Percentiles rank a stretch among this genome's conserved stretches.
phyloP scores from a whole-genome alignment of 2,888 invertebrate genomes.

The Chalcosyrphus nemorum region DNA sequence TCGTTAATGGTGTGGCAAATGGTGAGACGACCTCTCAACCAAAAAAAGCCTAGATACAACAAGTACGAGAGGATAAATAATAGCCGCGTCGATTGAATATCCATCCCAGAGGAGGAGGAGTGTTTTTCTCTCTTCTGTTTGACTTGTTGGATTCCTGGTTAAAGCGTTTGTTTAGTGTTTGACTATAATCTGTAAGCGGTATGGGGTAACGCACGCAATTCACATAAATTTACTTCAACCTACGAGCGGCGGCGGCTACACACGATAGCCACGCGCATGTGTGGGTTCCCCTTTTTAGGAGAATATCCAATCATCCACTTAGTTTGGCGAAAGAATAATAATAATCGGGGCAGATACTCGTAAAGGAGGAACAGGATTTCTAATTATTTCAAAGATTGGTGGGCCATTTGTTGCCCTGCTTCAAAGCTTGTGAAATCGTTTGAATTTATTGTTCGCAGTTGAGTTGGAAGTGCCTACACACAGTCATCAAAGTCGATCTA shows the following conservation, averaged over 20 bases:
- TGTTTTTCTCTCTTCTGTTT: slow-evolving; percentile 23
- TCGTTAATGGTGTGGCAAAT: slow-evolving; percentile 67
- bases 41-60: neutral
- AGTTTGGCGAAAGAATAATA: neutral
- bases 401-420: too few species aligned
- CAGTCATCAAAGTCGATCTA: too few species aligned
- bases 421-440: too few species aligned
- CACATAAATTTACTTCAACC: slow-evolving; percentile 53
- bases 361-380: neutral
- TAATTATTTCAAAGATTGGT: neutral
- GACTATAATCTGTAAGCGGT: slow-evolving; percentile 35
- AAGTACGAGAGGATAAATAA: slow-evolving; percentile 49
- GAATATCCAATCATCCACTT: neutral
- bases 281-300: slow-evolving; percentile 9
- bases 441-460: too few species aligned
- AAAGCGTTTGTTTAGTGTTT: slow-evolving; percentile 48
- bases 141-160: slow-evolving; percentile 2
- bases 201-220: slow-evolving; percentile 44
- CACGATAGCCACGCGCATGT: neutral
- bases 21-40: slow-evolving; percentile 50
- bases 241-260: too few species aligned
- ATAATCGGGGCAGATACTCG: neutral
- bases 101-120: slow-evolving; percentile 28
- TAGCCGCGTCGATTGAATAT: slow-evolving; percentile 48
- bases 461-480: too few species aligned